These are phyloP conservation scores for Prietella phreatophila DNA, from an alignment of 2,113 vertebrate species.

Conservation along the genomic window DNA sequence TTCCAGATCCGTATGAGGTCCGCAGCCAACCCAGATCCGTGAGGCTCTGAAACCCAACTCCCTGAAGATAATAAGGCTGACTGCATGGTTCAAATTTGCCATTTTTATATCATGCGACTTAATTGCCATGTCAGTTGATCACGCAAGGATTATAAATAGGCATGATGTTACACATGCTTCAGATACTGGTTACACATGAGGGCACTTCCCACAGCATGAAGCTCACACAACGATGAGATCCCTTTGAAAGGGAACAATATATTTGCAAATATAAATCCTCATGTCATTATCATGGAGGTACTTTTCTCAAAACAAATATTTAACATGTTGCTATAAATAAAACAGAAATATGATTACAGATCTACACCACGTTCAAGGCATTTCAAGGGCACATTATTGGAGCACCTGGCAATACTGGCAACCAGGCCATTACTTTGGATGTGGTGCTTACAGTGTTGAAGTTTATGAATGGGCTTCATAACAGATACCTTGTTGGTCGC, in stretches of 20 bases:
- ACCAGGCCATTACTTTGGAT: slow-evolving; percentile 56
- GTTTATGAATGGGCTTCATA: slow-evolving; percentile 70
- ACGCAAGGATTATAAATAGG: too few species aligned
- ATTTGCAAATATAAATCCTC: neutral
- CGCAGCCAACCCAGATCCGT: too few species aligned
- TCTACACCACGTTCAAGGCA: slow-evolving; percentile 30
- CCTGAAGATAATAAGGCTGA: too few species aligned
- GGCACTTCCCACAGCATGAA: too few species aligned
- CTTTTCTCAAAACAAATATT: slow-evolving; percentile 25
- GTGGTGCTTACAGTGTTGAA: slow-evolving; percentile 58
- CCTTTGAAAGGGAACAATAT: neutral
- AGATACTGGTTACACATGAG: too few species aligned
- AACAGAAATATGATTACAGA: slow-evolving; percentile 8
- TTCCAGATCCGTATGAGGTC: too few species aligned
- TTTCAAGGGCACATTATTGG: slow-evolving; percentile 62
- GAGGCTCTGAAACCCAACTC: too few species aligned
- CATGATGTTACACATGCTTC: too few species aligned
- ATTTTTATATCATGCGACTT: too few species aligned
- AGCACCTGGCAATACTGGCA: slow-evolving; percentile 72
- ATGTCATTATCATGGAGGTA: neutral
- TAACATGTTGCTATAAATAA: slow-evolving; percentile 17
- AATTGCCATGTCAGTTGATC: too few species aligned
- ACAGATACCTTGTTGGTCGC: slow-evolving; percentile 69
- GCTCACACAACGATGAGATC: too few species aligned
- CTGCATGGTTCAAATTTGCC: too few species aligned